phyloP scores from a whole-genome alignment of 2,797 vertebrate species.

The Sebastes itinus region DNA sequence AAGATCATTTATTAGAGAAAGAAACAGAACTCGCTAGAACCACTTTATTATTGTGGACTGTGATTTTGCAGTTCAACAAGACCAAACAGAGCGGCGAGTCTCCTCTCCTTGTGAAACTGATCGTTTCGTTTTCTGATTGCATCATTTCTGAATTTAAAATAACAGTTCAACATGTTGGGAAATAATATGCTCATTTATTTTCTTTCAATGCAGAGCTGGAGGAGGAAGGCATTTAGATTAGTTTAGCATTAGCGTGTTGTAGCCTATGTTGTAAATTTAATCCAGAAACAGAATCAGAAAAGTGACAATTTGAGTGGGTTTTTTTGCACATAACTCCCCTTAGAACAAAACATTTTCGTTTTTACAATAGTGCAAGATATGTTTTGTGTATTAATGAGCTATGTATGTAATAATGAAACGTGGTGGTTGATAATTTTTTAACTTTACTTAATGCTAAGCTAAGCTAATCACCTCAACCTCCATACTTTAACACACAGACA shows the following conservation, averaged over 20 bases:
- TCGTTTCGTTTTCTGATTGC: too few species aligned
- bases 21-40: background rate
- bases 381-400: background rate
- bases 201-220: background rate
- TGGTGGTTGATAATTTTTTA: background rate
- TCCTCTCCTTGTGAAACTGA: background rate
- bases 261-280: too few species aligned
- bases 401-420: background rate
- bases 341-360: too few species aligned
- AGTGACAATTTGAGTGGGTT: rapidly evolving
- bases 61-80: background rate
- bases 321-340: background rate
- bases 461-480: too few species aligned
- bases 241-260: too few species aligned
- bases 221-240: background rate
- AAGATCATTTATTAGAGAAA: constrained; percentile 5
- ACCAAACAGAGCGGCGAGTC: background rate
- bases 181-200: background rate
- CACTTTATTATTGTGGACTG: background rate
- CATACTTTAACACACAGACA: too few species aligned
- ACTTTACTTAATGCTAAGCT: background rate
- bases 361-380: background rate
- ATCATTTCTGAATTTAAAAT: background rate
- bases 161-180: background rate
- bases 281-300: background rate